phyloP scores from a whole-genome alignment of 2,888 invertebrate species.

The Meiosimyza decipiens region DNA sequence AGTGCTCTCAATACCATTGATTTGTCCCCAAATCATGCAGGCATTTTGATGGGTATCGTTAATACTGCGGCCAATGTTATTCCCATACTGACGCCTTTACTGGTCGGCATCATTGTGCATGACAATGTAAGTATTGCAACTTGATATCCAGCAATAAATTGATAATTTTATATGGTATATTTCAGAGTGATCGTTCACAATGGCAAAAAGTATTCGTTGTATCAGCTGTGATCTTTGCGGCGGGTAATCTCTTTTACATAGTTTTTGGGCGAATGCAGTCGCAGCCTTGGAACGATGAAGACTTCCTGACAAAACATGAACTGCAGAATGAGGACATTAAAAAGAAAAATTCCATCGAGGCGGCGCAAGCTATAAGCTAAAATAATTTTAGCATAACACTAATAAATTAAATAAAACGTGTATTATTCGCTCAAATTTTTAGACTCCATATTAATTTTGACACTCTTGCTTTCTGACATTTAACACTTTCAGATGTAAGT shows the following conservation, averaged over 20 bases:
- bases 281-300: constrained; percentile 70
- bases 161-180: not conserved
- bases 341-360: not conserved
- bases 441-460: no score
- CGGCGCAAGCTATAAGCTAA: not conserved
- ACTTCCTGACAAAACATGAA: constrained; percentile 48
- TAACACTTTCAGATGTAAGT: no score
- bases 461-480: no score
- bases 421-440: no score
- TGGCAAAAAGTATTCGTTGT: constrained; percentile 72
- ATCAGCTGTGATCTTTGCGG: constrained; percentile 68
- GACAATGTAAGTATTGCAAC: constrained; percentile 68
- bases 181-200: constrained; percentile 60
- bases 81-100: constrained; percentile 73
- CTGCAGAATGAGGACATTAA: constrained; percentile 27
- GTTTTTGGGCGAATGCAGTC: constrained; percentile 69
- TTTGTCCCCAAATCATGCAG: constrained; percentile 76
- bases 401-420: not conserved
- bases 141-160: not conserved
- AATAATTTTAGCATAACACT: not conserved
- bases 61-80: constrained; percentile 73
- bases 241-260: constrained; percentile 70
- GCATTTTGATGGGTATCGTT: constrained; percentile 76
- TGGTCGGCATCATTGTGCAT: constrained; percentile 70
- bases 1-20: constrained; percentile 76